Evolutionary conservation across 2,113 vertebrate genomes (phyloP), one percentile per base, ranked within the genome.

Genomic region (Ochotona princeps): DNA sequence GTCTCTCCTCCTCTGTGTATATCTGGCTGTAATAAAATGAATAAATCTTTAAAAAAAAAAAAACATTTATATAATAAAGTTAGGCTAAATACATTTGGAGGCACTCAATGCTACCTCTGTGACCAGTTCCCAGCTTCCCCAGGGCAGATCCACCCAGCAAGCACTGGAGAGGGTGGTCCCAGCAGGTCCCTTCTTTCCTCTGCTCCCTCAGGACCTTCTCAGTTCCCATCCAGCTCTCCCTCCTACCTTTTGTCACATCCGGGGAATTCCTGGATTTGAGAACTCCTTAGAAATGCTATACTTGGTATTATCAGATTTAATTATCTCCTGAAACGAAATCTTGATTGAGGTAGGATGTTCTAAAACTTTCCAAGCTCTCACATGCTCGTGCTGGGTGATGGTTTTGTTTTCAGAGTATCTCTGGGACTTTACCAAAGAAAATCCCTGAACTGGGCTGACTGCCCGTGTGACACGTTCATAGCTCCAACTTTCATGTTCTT

Each of bases 351-450:
- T 78, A 61, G 61, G 57, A 38, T 60, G 21, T 73, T 74, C 28
- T 70, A 54, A 82, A 61, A 67, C 61, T 66, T 80, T 23, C 14
- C 26, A 60, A 18, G 63, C 13, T 26, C 2, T 67, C 67, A 25
- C 32, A 15, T 23, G 23, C 35, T 57, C 8, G 30, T 25, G 18
- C 14, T 95, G 82, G 32, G 61, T n/a, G 17, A 21, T 6, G 35
- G 51, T 66, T 87, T 84, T 83, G 13, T 70, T 70, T 79, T 80
- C 73, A 66, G 63, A 78, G 25, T 18, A 73, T 65, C 79, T 10
- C 66, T 63, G 65, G 51, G 54, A 61, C 74, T 93, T 80, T 87
- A 57, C 75, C 49, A 66, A 21, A 80, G 57, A 89, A 94, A 95
- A 85, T 82, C 35, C 87, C 73, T 12, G 69, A 80, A 72, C 15